These are phyloP conservation scores for Petrolisthes manimaculis DNA, from an alignment of 2,888 invertebrate species.

Conservation along the genomic window DNA sequence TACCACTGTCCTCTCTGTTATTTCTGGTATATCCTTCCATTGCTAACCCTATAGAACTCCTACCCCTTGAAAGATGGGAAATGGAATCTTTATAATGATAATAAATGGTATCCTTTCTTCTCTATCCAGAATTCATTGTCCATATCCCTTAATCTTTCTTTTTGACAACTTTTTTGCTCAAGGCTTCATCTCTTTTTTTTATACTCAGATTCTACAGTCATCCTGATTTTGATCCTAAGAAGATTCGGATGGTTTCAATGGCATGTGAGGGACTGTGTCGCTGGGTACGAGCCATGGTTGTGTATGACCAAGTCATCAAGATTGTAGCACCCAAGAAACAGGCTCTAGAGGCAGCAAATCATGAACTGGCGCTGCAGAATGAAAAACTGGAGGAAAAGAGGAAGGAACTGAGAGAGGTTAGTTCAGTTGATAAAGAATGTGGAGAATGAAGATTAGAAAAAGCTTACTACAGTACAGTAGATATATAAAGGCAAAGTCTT, in stretches of 20 bases:
- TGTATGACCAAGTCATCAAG: conserved; percentile 81
- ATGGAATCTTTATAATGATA: no score
- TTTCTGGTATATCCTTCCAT: no score
- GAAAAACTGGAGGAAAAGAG: conserved; percentile 86
- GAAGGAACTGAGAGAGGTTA: conserved; percentile 79
- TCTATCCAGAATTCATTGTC: not conserved
- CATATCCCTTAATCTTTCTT: not conserved
- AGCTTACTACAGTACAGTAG: no score
- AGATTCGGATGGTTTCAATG: conserved; percentile 89
- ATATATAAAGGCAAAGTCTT: no score
- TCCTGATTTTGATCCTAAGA: conserved; percentile 88
- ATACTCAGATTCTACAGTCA: conserved; percentile 78
- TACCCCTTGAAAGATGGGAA: no score
- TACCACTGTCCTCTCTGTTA: no score
- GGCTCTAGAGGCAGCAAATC: conserved; percentile 84
- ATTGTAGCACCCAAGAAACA: conserved; percentile 88
- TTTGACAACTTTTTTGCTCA: not conserved
- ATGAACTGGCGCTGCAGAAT: conserved; percentile 85
- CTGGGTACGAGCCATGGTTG: conserved; percentile 97
- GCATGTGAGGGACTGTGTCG: conserved; percentile 95
- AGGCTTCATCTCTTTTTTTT: not conserved
- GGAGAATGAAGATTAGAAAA: no score
- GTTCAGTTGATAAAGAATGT: not conserved
- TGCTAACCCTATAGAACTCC: no score
- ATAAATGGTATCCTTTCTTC: not conserved